Evolutionary conservation across 2,888 invertebrate species (phyloP).

Genomic region (Hanleya hanleyi): DNA sequence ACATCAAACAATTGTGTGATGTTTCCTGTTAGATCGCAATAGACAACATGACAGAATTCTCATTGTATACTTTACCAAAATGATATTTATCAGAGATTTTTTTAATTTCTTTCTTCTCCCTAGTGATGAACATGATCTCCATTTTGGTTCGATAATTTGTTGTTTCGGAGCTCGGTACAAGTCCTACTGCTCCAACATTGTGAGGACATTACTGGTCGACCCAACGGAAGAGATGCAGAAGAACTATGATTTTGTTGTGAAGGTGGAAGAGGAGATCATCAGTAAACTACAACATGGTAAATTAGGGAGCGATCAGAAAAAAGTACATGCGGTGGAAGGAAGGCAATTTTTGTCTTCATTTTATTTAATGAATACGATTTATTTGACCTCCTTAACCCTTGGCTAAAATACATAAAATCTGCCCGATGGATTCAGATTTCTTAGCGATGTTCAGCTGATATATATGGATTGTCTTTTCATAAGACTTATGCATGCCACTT

Average conservation of each 20-base stretch:
- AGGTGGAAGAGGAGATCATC: slow-evolving; percentile 91
- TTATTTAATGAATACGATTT: too few species aligned
- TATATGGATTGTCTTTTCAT: too few species aligned
- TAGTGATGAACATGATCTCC: slow-evolving; percentile 93
- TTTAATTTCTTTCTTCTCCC: slow-evolving; percentile 21
- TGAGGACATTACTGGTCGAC: slow-evolving; percentile 96
- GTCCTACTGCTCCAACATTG: slow-evolving; percentile 98
- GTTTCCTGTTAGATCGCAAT: neutral
- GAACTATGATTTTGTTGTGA: slow-evolving; percentile 92
- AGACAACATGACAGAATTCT: neutral
- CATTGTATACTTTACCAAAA: neutral
- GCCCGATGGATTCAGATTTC: too few species aligned
- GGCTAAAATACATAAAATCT: too few species aligned
- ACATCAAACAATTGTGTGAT: neutral
- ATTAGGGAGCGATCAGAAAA: too few species aligned
- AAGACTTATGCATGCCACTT: too few species aligned
- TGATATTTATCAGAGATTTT: neutral
- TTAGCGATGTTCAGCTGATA: too few species aligned
- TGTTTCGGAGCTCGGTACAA: slow-evolving; percentile 96
- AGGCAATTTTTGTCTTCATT: too few species aligned
- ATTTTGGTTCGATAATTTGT: slow-evolving; percentile 97
- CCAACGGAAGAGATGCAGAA: slow-evolving; percentile 83
- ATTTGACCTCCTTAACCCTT: too few species aligned
- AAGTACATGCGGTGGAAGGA: too few species aligned
- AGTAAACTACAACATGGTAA: slow-evolving; percentile 83